Evolutionary conservation across 2,888 invertebrate genomes (phyloP), one percentile per base, ranked within the genome.

Genomic region (Cryptocephalus moraei): DNA sequence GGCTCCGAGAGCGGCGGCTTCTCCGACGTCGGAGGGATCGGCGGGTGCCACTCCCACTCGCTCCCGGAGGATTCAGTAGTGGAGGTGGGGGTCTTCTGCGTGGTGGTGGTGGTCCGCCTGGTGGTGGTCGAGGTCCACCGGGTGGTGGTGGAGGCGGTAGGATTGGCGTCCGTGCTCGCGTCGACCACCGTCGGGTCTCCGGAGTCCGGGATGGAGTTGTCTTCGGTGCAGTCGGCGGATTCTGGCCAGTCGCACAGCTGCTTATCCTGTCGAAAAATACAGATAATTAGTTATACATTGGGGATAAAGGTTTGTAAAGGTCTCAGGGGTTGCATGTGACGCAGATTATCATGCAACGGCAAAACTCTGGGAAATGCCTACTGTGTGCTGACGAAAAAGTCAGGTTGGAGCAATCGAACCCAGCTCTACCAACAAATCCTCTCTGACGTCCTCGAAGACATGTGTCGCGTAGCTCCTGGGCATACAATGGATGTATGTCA

Each of bases 241-340:
- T 65, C 69, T 0, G 86, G 86, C 86, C 86, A 86, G 61, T 86
- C 86, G 56, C 86, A 86, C 44, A 78, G 78, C 62, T 79, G 76
- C 53, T 73, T 72, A 8, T 77, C 76, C 75, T 81, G 56, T 22
- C 22, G 6, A 6, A 22, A 22, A 22, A 6, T n/a, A n/a, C n/a
- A n/a, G n/a, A n/a, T n/a, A n/a, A n/a, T n/a, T n/a, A n/a, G n/a
- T n/a, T n/a, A n/a, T n/a, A n/a, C n/a, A n/a, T n/a, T 22, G 22
- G 2, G 22, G 22, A 22, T 22, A 2, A 22, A 22, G 22, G 22
- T 2, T 22, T 22, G 6, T 22, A 22, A 22, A 6, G 22, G 22
- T 4, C 6, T 22, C n/a, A n/a, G n/a, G n/a, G n/a, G n/a, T n/a
- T n/a, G n/a, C n/a, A n/a, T n/a, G n/a, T n/a, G n/a, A n/a, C n/a